A percentile compares a stretch with the other conserved stretches of the same genome.
phyloP scores from a whole-genome alignment of 2,113 vertebrate species.

The Myrmecobius fasciatus region DNA sequence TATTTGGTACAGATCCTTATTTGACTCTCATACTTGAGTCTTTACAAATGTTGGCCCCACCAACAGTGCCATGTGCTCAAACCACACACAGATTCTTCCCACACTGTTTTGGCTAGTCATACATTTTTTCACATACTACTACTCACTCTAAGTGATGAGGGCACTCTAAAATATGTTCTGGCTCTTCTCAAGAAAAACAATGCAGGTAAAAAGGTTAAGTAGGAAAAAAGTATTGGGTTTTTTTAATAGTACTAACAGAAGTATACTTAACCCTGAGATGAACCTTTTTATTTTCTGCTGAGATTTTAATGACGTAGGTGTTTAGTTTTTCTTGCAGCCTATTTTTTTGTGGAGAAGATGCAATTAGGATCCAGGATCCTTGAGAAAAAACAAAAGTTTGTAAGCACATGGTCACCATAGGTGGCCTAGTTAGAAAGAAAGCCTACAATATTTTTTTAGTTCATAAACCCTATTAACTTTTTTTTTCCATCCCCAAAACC shows the following conservation, averaged over 20 bases:
- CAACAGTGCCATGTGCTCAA: not conserved
- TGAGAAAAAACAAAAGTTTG: not conserved
- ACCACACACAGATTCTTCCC: not conserved
- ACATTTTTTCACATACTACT: not conserved
- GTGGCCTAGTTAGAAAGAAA: not conserved
- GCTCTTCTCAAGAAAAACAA: not conserved
- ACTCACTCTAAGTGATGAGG: not conserved
- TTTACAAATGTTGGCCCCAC: not conserved
- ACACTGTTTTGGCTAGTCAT: not conserved
- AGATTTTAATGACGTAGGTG: not conserved
- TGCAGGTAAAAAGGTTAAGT: not conserved
- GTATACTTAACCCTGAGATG: not conserved
- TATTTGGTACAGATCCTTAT: not conserved
- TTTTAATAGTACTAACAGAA: not conserved
- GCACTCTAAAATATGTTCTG: not conserved
- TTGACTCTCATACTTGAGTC: not conserved
- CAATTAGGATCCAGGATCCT: not conserved
- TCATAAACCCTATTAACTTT: not conserved
- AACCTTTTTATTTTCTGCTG: not conserved
- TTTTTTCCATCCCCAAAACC: not conserved
- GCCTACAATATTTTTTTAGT: not conserved
- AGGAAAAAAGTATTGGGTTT: not conserved
- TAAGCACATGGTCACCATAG: not conserved
- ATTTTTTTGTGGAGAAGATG: not conserved
- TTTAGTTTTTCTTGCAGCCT: slow-evolving; percentile 6